Evolutionary conservation across 1,140 invertebrate genomes (phyloP), one percentile per base, ranked within the genome.

Genomic region (Eufriesea mexicana): DNA sequence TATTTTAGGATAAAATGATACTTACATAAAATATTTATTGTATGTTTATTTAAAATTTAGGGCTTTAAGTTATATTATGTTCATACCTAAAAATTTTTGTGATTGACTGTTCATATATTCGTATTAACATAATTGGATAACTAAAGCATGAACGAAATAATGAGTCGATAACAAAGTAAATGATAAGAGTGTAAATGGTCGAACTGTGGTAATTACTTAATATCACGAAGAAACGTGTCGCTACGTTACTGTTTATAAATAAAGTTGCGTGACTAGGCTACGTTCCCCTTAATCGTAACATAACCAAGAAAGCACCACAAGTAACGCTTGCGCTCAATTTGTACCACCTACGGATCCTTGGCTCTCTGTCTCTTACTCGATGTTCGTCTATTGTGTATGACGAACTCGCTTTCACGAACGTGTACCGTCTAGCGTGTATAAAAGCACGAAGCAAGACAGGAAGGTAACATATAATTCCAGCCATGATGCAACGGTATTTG

Each of bases 181-280:
- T 12, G 25, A 16, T 28, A 20, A 51, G n/a, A 67, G 28, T 42
- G 18, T 23, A 28, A 23, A 28, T 47, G 14, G 1, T 16, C 16
- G 20, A 18, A 55, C n/a, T 20, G 20, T 49, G n/a, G 47, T 45
- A 61, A 67, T 66, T 35, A 5, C 14, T 54, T 55, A 47, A 76
- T 59, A 64, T 49, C 10, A 7, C 51, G 2, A 25, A 47, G 16
- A 14, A 47, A 51, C 35, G 20, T 45, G 71, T 28, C 25, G 23
- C 10, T 47, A 25, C 28, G 18, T 82, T 57, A 10, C n/a, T 42
- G 45, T 14, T 51, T 28, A 9, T 20, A 25, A 77, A 66, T 76
- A 82, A 67, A 67, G 28, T 82, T 20, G 79, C 73, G 73, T 82
- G 79, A 76, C 25, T 18, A 14, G 18, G 45, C 14, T 51, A 47